phyloP scores from a whole-genome alignment of 2,113 vertebrate species.

The Coreoperca whiteheadi region DNA sequence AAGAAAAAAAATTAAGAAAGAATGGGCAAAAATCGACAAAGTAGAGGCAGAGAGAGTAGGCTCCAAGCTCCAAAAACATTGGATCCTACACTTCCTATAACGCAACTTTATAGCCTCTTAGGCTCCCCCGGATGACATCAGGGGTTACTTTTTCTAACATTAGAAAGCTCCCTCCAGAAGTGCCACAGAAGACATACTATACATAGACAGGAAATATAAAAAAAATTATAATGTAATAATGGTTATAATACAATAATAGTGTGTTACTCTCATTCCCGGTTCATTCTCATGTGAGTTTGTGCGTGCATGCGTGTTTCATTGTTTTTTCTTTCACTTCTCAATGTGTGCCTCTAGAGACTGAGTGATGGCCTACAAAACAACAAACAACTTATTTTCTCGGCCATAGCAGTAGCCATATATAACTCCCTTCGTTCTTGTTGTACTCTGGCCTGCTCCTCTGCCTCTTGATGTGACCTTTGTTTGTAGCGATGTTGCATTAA shows the following conservation, averaged over 20 bases:
- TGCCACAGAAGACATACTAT: not conserved
- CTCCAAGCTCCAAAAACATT: not conserved
- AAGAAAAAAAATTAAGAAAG: not conserved
- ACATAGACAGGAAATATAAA: not conserved
- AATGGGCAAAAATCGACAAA: not conserved
- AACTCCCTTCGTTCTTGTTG: constrained; percentile 59
- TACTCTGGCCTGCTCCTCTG: constrained; percentile 50
- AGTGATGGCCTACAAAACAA: constrained; percentile 55
- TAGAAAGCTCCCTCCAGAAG: not conserved
- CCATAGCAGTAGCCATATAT: constrained; percentile 43
- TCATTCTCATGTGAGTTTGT: not conserved
- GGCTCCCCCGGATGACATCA: not conserved
- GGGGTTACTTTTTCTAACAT: not conserved
- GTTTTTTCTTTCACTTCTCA: constrained; percentile 16
- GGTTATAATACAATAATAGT: not conserved
- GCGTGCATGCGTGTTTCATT: not conserved
- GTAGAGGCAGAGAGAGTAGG: not conserved
- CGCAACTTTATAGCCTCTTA: not conserved
- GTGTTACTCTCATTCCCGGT: not conserved
- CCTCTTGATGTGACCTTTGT: constrained; percentile 79
- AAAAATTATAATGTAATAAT: constrained; percentile 4
- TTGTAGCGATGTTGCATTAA: constrained; percentile 79
- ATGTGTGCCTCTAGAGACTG: constrained; percentile 21
- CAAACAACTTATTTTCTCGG: constrained; percentile 59
- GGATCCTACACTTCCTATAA: not conserved